Conservation (phyloP, 2,797 vertebrate species). For the Onychomys torridus region DNA sequence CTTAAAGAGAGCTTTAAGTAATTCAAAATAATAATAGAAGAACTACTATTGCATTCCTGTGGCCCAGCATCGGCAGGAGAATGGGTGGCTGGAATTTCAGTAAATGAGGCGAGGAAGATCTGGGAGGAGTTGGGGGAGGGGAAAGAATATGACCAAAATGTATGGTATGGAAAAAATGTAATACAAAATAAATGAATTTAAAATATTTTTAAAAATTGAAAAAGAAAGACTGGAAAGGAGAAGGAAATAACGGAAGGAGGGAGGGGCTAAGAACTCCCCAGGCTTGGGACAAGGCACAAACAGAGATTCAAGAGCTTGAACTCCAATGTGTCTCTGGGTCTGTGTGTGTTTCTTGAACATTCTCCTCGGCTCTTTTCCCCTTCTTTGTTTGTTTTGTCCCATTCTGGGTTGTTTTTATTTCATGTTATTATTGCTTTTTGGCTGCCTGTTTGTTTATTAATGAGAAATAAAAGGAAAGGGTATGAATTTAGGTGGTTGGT, state of each 20-base stretch:
- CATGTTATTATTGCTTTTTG: not conserved
- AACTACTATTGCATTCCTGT: not conserved
- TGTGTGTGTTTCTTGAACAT: not conserved
- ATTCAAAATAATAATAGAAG: not conserved
- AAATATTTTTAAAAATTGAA: not conserved
- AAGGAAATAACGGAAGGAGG: not conserved
- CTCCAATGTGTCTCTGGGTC: not conserved
- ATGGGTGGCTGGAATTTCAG: not conserved
- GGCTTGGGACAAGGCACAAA: not conserved
- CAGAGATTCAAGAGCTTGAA: not conserved
- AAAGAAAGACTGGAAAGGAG: not conserved
- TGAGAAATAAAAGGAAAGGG: not conserved
- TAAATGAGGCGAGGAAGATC: not conserved
- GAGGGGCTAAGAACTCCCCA: not conserved
- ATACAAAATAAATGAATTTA: not conserved
- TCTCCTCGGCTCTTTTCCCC: not conserved
- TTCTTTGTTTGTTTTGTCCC: not conserved
- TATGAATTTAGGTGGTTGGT: not conserved
- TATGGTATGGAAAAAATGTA: not conserved
- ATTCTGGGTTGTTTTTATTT: not conserved
- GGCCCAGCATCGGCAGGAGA: not conserved
- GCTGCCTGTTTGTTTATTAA: not conserved
- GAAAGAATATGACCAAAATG: not conserved
- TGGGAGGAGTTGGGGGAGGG: not conserved
- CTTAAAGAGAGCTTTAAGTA: not conserved